These are phyloP conservation scores for Brachylomia viminalis DNA, from an alignment of 2,888 invertebrate genomes.

Conservation along the genomic window DNA sequence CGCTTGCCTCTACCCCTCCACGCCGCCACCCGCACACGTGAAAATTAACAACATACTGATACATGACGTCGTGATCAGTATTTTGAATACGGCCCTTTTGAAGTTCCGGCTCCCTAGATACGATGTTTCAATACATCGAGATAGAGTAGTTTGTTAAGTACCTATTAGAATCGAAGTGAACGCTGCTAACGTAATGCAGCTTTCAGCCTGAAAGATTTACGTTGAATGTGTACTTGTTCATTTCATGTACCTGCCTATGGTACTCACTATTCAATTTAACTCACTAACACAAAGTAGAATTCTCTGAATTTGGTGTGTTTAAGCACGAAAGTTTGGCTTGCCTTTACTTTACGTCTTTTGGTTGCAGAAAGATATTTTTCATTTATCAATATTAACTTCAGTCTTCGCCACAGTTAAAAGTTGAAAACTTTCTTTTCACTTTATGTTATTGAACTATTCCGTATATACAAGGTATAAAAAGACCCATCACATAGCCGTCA, in stretches of 20 bases:
- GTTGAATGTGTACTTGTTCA: neutral
- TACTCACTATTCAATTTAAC: neutral
- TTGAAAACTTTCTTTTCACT: neutral
- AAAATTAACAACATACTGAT: constrained; percentile 87
- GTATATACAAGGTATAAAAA: neutral
- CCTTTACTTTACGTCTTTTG: neutral
- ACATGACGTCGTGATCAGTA: constrained; percentile 83
- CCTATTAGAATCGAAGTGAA: neutral
- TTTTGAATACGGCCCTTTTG: constrained; percentile 81
- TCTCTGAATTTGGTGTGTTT: neutral
- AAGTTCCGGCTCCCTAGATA: constrained; percentile 75
- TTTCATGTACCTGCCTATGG: neutral
- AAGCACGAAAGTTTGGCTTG: neutral
- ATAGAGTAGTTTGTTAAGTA: constrained; percentile 18
- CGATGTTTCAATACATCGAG: constrained; percentile 46
- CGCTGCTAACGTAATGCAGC: neutral
- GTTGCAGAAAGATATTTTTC: neutral
- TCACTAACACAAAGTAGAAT: neutral
- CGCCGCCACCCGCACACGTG: constrained; percentile 85
- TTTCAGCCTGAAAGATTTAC: constrained; percentile 25
- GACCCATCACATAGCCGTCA: too few species aligned
- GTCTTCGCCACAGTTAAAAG: neutral
- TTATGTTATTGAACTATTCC: neutral
- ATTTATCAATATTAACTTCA: neutral
- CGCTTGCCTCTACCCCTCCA: constrained; percentile 78